phyloP scores from a whole-genome alignment of 2,888 invertebrate genomes.

The Conus canariensis region DNA sequence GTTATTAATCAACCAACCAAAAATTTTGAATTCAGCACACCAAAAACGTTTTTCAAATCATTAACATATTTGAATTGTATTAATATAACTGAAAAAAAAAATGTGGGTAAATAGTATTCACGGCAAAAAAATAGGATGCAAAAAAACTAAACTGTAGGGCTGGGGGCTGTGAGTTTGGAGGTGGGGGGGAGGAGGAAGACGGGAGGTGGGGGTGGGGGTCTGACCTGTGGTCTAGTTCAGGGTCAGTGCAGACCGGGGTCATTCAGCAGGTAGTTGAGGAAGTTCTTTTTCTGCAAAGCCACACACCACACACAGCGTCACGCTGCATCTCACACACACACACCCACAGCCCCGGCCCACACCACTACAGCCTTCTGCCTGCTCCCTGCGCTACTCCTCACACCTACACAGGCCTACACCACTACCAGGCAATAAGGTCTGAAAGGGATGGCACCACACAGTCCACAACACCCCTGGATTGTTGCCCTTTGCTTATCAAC shows the following conservation, averaged over 20 bases:
- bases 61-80: background rate
- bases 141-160: background rate
- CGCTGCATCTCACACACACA: background rate
- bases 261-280: constrained; percentile 48
- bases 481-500: too few species aligned
- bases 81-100: background rate
- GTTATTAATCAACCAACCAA: background rate
- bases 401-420: too few species aligned
- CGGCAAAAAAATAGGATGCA: background rate
- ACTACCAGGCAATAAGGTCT: too few species aligned
- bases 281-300: constrained; percentile 48
- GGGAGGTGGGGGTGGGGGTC: background rate
- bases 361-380: background rate
- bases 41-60: background rate
- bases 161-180: background rate
- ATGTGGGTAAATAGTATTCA: background rate
- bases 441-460: too few species aligned
- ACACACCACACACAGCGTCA: background rate
- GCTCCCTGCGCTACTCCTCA: too few species aligned
- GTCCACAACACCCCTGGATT: too few species aligned
- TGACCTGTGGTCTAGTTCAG: constrained; percentile 24
- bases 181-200: background rate
- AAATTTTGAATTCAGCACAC: background rate
- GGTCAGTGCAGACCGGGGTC: constrained; percentile 44
- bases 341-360: background rate